phyloP scores from a whole-genome alignment of 2,888 invertebrate genomes.

The Germaria angustata region DNA sequence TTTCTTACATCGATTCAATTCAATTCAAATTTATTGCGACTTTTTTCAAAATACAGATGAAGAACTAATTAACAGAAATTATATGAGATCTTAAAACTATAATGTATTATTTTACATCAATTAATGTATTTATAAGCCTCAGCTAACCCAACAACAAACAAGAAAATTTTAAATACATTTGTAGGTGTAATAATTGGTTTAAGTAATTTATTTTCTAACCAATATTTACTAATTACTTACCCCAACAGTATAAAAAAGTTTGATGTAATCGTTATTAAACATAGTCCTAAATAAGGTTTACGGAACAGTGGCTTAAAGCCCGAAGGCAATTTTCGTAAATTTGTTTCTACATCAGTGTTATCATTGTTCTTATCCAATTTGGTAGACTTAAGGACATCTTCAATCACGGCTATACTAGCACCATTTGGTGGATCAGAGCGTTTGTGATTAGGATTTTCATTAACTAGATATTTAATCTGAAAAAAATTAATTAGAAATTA shows the following conservation, averaged over 20 bases:
- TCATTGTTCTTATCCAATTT: slow-evolving; percentile 8
- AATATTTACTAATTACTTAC: slow-evolving; percentile 81
- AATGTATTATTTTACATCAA: too few species aligned
- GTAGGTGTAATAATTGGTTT: too few species aligned
- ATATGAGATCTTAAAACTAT: too few species aligned
- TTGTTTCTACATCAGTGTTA: background rate
- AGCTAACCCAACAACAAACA: too few species aligned
- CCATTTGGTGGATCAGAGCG: slow-evolving; percentile 21
- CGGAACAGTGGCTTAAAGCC: slow-evolving; percentile 53
- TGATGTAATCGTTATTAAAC: slow-evolving; percentile 55
- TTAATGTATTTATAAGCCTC: too few species aligned
- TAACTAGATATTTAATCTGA: slow-evolving; percentile 63
- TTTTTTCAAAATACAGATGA: too few species aligned
- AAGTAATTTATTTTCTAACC: too few species aligned
- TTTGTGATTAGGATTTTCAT: slow-evolving; percentile 55
- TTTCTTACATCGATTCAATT: too few species aligned
- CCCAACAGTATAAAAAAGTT: slow-evolving; percentile 79
- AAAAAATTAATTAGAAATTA: too few species aligned
- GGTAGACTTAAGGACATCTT: slow-evolving; percentile 3
- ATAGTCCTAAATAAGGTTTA: slow-evolving; percentile 80
- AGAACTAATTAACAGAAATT: too few species aligned
- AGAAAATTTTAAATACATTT: too few species aligned
- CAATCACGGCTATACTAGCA: slow-evolving; percentile 51
- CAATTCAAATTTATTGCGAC: too few species aligned
- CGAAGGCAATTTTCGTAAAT: slow-evolving; percentile 27